Conservation (phyloP, 2,888 invertebrate genomes). For the Sinhomidia bicolor region DNA sequence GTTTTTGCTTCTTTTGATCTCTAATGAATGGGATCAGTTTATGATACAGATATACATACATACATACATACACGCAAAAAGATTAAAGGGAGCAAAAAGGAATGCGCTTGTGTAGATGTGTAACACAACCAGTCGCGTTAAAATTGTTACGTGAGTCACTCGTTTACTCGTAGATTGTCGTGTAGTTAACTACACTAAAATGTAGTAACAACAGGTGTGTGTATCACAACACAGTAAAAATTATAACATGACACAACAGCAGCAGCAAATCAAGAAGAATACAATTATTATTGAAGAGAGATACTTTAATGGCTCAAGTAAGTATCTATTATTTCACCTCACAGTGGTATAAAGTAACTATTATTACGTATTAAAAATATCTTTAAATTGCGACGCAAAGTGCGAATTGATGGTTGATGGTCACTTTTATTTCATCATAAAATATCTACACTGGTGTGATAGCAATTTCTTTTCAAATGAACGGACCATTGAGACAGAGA, state of each 20-base stretch:
- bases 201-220: slow-evolving; percentile 25
- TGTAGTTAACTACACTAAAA: neutral
- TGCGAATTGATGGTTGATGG: slow-evolving; percentile 41
- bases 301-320: slow-evolving; percentile 4
- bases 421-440: slow-evolving; percentile 12
- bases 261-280: neutral
- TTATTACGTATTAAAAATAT: slow-evolving; percentile 22
- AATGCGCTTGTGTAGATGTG: slow-evolving; percentile 25
- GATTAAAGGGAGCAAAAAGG: slow-evolving; percentile 42
- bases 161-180: neutral
- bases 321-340: neutral
- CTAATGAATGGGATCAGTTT: slow-evolving; percentile 46
- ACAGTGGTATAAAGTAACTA: neutral
- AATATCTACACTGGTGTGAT: neutral
- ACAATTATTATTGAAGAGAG: neutral
- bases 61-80: neutral
- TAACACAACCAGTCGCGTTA: neutral
- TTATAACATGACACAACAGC: neutral
- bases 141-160: slow-evolving; percentile 37
- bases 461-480: neutral
- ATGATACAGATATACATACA: neutral
- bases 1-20: slow-evolving; percentile 11
- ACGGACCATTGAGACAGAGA: too few species aligned
- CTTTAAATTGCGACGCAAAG: neutral
- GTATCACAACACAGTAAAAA: neutral